phyloP scores from a whole-genome alignment of 2,113 vertebrate species.

The Aplodontia rufa region DNA sequence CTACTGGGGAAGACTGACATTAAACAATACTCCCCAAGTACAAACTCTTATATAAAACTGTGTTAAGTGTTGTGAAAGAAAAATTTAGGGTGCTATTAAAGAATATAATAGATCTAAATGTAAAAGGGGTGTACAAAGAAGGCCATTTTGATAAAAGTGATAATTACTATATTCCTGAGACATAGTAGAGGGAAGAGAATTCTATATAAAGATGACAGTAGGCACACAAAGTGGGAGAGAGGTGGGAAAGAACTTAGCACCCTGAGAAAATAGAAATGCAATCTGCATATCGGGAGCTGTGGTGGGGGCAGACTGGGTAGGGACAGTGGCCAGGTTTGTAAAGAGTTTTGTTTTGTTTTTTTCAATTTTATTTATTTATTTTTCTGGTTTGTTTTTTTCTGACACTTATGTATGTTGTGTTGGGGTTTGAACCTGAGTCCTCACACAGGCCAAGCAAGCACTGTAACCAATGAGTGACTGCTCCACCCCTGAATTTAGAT shows the following conservation, averaged over 20 bases:
- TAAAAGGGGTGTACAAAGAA: not conserved
- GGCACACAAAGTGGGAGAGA: not conserved
- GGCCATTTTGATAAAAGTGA: not conserved
- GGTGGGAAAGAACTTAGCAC: not conserved
- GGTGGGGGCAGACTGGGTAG: not conserved
- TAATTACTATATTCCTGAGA: not conserved
- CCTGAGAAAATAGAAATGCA: not conserved
- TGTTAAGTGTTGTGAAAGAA: not conserved
- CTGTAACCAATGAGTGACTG: too few relatives aligned
- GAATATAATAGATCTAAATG: not conserved
- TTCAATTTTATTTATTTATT: too few relatives aligned
- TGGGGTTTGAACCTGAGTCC: too few relatives aligned
- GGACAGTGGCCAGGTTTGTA: too few relatives aligned
- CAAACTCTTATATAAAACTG: not conserved
- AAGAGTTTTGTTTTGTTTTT: too few relatives aligned
- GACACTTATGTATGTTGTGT: too few relatives aligned
- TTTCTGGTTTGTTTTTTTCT: too few relatives aligned
- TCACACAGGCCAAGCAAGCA: too few relatives aligned
- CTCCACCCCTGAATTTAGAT: too few relatives aligned
- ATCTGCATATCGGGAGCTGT: rapidly evolving
- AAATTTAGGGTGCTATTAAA: not conserved
- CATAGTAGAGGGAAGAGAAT: not conserved
- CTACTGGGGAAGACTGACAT: not conserved
- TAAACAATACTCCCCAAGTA: not conserved
- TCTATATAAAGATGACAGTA: not conserved